Evolutionary conservation across 1,140 invertebrate species (phyloP), one percentile per base, ranked within the genome.

Genomic region (Drosophila kurseongensis): DNA sequence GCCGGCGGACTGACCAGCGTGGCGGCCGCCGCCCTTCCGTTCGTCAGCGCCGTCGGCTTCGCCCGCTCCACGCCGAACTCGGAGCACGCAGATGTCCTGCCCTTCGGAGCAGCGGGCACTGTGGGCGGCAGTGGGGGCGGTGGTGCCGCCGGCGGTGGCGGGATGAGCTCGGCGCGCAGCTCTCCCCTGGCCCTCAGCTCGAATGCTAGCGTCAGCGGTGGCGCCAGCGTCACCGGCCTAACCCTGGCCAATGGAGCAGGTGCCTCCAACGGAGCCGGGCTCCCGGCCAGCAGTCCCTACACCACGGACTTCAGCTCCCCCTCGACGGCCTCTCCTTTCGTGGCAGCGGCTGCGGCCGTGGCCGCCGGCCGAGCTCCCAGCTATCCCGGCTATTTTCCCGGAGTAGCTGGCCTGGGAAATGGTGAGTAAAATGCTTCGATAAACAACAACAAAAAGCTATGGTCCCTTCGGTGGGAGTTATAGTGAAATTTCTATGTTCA

Each of bases 1-100:
- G 86, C 80, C 36, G 65, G 75, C 41, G 86, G 90, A 1, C 51
- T 91, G 45, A 91, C 71, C 50, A 89, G 83, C 40, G 90, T 83
- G 16, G 86, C 85, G 1, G 90, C 75, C n/a, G 81, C 88, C 4
- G 80, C 90, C 3, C 52, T 91, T 72, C 90, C 90, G 0, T 91
- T 91, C 47, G 84, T 81, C 36, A 91, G 80, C 52, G 81, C 86
- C 58, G 81, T 90, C 18, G 81, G 80, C 74, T 91, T 91, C 14
- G 90, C 90, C 12, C 91, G 91, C 52, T 91, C 91, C 60, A 91
- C 91, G 44, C 90, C 91, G 12, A 91, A 91, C 67, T 91, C 91
- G 18, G 90, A 91, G 68, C 81, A 88, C n/a, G 78, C 90, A 50
- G 91, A 91, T 14, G 69, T 55, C 0, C 54, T 85, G 44, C 82